Base-by-base conservation (phyloP, 2,797 vertebrate genomes). In the Craterocephalus amniculus region DNA sequence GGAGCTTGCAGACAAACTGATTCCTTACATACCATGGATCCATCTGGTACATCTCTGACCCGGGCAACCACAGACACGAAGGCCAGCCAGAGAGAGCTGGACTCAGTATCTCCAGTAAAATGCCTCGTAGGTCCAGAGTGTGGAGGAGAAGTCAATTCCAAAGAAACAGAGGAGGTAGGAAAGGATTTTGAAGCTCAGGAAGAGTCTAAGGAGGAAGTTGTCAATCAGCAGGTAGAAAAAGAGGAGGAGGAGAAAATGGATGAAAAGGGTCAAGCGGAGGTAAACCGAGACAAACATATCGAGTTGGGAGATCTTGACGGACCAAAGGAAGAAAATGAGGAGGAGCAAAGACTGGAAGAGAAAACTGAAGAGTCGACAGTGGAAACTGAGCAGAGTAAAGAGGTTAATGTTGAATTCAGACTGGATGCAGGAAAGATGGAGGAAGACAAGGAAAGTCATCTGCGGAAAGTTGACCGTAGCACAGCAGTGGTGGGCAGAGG, bases 91-190 rank as follows among this genome's bases (percentile, higher is more conserved):
- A 95, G 95, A 72, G 96, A 97, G 82, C 92, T 95, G 52, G 94
- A 95, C 70, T 95, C 96, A 0, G 93, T 96, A 83, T 96, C 96
- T 2, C 92, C 92, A 36, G 94, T 96, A 91, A 92, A 95, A 78
- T 88, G 91, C 80, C 94, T 93, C 76, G 94, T 92, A 79, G 93
- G 90, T 0, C 55, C 85, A 0, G 94, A 95, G 63, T 92, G 92
- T 0, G 86, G 58, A 77, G 84, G 71, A 75, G 81, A 83, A 55
- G 74, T 63, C 43, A 83, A 87, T 59, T 79, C 76, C 35, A 79
- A 88, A 49, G 82, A 85, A 55, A 74, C 18, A 57, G 57, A 66
- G 16, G 45, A 36, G 22, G 74, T 78, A 24, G 24, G 29, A 59
- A 72, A 76, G 63, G 74, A 87, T 48, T 63, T 67, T 51, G 62